Evolutionary conservation across 92 coral and sea anemone genomes (phyloP), one percentile per base, ranked within the genome.

Genomic region (Micromussa lordhowensis): DNA sequence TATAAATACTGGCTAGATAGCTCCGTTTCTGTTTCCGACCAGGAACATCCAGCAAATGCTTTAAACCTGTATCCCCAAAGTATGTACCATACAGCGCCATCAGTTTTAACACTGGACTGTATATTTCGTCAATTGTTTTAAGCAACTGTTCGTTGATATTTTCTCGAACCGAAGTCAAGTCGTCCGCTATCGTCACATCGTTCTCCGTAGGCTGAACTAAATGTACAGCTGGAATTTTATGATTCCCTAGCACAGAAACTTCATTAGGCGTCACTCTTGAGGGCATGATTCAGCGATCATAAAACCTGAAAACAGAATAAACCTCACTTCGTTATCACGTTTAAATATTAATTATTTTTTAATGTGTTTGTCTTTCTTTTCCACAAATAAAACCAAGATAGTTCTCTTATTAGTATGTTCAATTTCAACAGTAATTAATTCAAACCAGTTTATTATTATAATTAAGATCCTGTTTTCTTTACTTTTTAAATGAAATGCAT

Each of bases 21-120:
- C n/a, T 7, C 19, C 19, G 6, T 35, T 32, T 74, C 22, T 28
- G 22, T 34, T 21, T 34, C 57, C 32, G 48, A 31, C 35, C 28
- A 19, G 31, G 0, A 0, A 5, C 30, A 8, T 34, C 16, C 12
- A 8, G 6, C 13, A 54, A 34, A 38, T 3, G 30, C 0, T 19
- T 69, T 13, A 58, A n/a, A 24, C 69, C 5, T 29, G 76, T 68
- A 7, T 66, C 75, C 19, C 86, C 76, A 40, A 82, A 82, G 77
- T 82, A 82, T 24, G 14, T 18, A 38, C 86, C 86, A 66, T 19
- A 40, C 61, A 68, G 1, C 76, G 17, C 68, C 86, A 82, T 82
- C 28, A 26, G 14, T 49, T 82, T 82, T 16, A 82, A 49, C 13
- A 82, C 26, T 5, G 86, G 86, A 44, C 63, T 44, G 64, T 64